phyloP scores from a whole-genome alignment of 1,140 invertebrate genomes.

The Reticulitermes speratus region DNA sequence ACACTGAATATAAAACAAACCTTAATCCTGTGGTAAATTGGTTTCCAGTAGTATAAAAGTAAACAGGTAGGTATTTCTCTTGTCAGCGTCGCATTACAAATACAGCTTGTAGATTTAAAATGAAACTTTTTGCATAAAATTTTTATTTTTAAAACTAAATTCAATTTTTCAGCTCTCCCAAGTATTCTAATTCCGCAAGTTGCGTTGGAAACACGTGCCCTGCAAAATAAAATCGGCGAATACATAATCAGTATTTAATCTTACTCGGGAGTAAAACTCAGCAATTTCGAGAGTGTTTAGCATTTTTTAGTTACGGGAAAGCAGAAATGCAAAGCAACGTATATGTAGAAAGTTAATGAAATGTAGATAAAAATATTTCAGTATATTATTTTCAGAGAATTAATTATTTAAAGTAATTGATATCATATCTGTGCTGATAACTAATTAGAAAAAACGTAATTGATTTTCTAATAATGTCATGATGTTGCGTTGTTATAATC shows the following conservation, averaged over 20 bases:
- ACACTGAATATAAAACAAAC: not conserved
- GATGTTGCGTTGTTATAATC: no score
- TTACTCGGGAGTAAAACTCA: not conserved
- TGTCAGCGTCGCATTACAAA: not conserved
- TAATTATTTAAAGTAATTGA: no score
- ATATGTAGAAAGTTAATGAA: no score
- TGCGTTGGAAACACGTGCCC: not conserved
- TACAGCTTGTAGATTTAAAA: not conserved
- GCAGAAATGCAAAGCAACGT: not conserved
- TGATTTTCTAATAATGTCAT: no score
- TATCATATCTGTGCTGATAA: no score
- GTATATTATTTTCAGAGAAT: no score
- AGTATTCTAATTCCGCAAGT: not conserved
- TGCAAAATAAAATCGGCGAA: not conserved
- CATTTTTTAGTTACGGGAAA: not conserved
- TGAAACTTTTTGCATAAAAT: not conserved
- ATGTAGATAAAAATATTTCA: no score
- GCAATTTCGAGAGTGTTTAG: not conserved
- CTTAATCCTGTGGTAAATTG: constrained; percentile 6
- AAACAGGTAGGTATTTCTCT: not conserved
- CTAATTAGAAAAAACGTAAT: no score
- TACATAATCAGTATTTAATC: not conserved
- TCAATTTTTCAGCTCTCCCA: not conserved
- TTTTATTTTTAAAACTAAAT: constrained; percentile 9
- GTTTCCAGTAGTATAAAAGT: not conserved